Evolutionary conservation across 2,888 invertebrate genomes (phyloP).

Genomic region (Camptogramma bilineatum): DNA sequence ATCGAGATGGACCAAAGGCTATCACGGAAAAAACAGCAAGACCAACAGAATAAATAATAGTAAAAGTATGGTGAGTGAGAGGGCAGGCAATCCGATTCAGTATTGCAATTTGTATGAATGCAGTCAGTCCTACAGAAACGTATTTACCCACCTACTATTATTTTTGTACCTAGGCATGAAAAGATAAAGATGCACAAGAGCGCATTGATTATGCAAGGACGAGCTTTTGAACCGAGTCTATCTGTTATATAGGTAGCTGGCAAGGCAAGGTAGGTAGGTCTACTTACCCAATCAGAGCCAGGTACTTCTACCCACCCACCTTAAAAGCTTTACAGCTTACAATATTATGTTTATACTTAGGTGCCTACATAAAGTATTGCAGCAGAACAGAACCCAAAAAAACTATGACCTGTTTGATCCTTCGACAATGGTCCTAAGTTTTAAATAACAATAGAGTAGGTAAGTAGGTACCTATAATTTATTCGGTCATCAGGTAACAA

Average conservation of each 20-base stretch:
- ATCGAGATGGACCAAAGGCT: no score
- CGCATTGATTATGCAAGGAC: slow-evolving; percentile 61
- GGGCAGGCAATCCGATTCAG: no score
- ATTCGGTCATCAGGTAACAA: slow-evolving; percentile 22
- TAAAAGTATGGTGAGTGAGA: no score
- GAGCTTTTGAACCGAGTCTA: slow-evolving; percentile 43
- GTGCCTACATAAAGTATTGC: background rate
- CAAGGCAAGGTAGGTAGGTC: no score
- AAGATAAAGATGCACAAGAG: slow-evolving; percentile 31
- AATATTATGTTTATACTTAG: background rate
- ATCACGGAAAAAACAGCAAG: no score
- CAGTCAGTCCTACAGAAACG: background rate
- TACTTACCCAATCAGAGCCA: slow-evolving; percentile 18
- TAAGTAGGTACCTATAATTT: slow-evolving; percentile 2
- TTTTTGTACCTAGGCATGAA: background rate
- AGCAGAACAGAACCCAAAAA: background rate
- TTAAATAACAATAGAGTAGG: no score
- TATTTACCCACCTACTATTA: no score
- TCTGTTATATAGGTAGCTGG: no score
- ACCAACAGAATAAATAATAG: no score
- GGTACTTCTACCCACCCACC: background rate
- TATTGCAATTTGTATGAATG: background rate
- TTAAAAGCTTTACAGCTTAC: background rate
- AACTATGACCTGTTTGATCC: background rate
- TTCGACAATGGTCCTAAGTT: background rate